A percentile compares a stretch with the other conserved stretches of the same genome.
Evolutionary conservation across 2,888 invertebrate genomes (phyloP).

Genomic region (Acrocyrtus sp.): DNA sequence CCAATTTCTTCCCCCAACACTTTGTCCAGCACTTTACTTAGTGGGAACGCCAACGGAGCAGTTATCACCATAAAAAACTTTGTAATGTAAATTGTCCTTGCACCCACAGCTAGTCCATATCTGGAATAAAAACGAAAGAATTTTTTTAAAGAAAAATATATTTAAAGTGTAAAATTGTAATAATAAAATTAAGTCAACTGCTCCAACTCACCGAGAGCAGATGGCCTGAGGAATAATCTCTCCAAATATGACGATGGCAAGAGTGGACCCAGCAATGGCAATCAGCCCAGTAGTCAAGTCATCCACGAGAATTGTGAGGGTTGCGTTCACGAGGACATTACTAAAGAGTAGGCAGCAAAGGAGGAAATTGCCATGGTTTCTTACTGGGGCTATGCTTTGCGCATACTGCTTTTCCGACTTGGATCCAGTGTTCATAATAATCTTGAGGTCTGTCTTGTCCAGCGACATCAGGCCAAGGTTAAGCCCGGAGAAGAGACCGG

Average conservation of each 20-base stretch:
- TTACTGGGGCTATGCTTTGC: constrained; percentile 83
- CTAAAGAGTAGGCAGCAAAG: constrained; percentile 80
- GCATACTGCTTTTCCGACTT: constrained; percentile 86
- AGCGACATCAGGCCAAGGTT: constrained; percentile 98
- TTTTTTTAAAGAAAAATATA: neutral
- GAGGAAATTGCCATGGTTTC: constrained; percentile 94
- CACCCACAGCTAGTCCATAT: constrained; percentile 95
- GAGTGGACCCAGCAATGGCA: constrained; percentile 75
- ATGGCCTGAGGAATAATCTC: constrained; percentile 97
- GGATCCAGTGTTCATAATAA: constrained; percentile 92
- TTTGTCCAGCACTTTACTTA: constrained; percentile 86
- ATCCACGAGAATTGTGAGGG: constrained; percentile 95
- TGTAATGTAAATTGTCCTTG: constrained; percentile 92
- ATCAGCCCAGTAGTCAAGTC: constrained; percentile 91
- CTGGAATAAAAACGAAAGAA: constrained; percentile 91
- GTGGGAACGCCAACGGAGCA: constrained; percentile 91
- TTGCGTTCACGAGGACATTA: constrained; percentile 97
- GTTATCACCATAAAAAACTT: constrained; percentile 94
- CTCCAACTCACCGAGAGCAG: constrained; percentile 68
- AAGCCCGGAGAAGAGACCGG: constrained; percentile 95
- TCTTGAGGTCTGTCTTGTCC: constrained; percentile 94
- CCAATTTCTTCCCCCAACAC: constrained; percentile 97
- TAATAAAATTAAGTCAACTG: too few species aligned
- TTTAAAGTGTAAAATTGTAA: neutral
- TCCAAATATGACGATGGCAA: constrained; percentile 94